These are phyloP conservation scores for Liolophura sinensis DNA, from an alignment of 1,140 invertebrate genomes.

Conservation along the genomic window DNA sequence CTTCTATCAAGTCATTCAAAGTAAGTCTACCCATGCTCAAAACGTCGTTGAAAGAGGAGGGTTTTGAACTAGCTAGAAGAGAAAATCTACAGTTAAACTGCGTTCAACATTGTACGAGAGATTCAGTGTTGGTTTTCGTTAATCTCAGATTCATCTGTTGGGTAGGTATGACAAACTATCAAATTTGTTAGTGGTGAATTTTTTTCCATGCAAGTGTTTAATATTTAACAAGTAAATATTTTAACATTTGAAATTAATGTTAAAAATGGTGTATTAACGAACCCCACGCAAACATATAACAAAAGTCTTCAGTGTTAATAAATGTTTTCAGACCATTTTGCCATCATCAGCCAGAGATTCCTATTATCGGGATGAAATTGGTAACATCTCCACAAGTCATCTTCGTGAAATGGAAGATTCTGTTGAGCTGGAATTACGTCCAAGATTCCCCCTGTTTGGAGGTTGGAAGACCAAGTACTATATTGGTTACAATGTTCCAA, in stretches of 20 bases:
- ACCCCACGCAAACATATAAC: no score
- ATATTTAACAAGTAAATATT: no score
- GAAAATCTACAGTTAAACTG: no score
- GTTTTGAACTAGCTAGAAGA: background rate
- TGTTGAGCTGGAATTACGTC: conserved; percentile 91
- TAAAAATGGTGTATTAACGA: no score
- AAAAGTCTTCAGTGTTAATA: background rate
- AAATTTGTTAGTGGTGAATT: no score
- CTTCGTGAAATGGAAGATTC: conserved; percentile 85
- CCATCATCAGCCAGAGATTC: conserved; percentile 89
- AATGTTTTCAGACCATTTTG: conserved; percentile 71
- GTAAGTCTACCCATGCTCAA: conserved; percentile 34
- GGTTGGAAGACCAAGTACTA: conserved; percentile 98
- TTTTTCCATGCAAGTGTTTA: no score
- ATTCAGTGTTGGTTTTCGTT: no score
- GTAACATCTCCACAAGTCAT: conserved; percentile 98
- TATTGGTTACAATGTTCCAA: conserved; percentile 96
- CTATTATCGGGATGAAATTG: conserved; percentile 97
- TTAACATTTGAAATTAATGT: no score
- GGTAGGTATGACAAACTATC: no score
- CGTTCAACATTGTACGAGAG: no score
- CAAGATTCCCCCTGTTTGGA: conserved; percentile 96
- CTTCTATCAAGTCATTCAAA: conserved; percentile 90
- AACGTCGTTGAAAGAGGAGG: background rate
- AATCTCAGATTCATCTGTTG: no score